phyloP scores from a whole-genome alignment of 2,888 invertebrate species.

The Lucinisca nassula region DNA sequence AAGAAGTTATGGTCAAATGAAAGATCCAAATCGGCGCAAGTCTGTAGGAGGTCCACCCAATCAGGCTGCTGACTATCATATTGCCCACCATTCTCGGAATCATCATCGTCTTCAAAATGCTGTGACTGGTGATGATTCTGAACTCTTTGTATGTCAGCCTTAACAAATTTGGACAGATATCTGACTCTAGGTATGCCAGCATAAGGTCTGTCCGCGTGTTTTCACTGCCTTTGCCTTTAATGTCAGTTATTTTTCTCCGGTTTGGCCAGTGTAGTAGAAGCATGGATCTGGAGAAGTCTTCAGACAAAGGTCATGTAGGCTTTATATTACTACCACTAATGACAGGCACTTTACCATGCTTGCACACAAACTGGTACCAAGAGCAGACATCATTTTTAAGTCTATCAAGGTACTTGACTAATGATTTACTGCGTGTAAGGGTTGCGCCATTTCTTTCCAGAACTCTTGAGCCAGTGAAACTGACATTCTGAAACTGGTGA shows the following conservation, averaged over 20 bases:
- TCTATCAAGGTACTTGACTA: constrained; percentile 44
- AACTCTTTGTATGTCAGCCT: constrained; percentile 57
- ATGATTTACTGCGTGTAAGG: constrained; percentile 32
- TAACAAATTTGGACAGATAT: constrained; percentile 59
- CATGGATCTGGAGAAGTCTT: constrained; percentile 46
- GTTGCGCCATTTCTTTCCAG: constrained; percentile 29
- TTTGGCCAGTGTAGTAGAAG: constrained; percentile 69
- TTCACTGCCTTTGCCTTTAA: constrained; percentile 41
- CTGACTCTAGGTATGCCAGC: constrained; percentile 37
- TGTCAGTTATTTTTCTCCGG: constrained; percentile 63
- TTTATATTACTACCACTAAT: not conserved
- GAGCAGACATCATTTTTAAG: too few relatives aligned
- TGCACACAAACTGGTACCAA: too few relatives aligned
- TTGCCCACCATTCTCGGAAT: not conserved
- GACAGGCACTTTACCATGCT: not conserved
- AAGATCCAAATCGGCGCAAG: too few relatives aligned
- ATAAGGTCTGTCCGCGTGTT: constrained; percentile 56
- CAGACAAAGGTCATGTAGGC: constrained; percentile 60
- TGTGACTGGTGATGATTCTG: too few relatives aligned
- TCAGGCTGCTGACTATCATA: not conserved
- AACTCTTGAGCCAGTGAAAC: constrained; percentile 52
- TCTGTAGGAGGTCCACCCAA: not conserved
- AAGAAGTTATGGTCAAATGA: too few relatives aligned
- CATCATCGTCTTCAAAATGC: too few relatives aligned
- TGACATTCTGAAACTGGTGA: constrained; percentile 57